Conservation (phyloP, 2,888 invertebrate species). For the Tinea trinotella region DNA sequence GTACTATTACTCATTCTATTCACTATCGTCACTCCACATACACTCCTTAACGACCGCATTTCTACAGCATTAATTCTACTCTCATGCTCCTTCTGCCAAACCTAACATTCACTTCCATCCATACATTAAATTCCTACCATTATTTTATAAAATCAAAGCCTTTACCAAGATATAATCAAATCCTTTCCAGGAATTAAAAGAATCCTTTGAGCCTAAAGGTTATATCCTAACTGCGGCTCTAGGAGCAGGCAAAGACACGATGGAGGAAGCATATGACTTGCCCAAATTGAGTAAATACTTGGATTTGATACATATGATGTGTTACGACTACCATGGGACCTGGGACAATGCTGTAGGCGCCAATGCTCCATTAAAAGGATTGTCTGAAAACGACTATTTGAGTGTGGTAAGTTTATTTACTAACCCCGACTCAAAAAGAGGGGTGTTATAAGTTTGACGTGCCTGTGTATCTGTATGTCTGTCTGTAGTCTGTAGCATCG, state of each 20-base stretch:
- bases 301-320: slow-evolving; percentile 87
- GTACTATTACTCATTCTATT: too few relatives aligned
- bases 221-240: slow-evolving; percentile 86
- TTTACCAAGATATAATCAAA: neutral
- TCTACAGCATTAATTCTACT: too few relatives aligned
- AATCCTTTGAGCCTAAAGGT: slow-evolving; percentile 77
- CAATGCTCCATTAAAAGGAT: slow-evolving; percentile 80
- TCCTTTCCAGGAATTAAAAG: slow-evolving; percentile 76
- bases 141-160: too few relatives aligned
- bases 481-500: too few relatives aligned
- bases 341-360: slow-evolving; percentile 84
- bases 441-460: too few relatives aligned
- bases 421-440: too few relatives aligned
- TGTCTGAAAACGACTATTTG: slow-evolving; percentile 62
- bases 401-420: slow-evolving; percentile 80
- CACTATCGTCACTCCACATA: too few relatives aligned
- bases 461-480: too few relatives aligned
- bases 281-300: slow-evolving; percentile 76
- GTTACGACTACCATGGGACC: slow-evolving; percentile 90
- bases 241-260: slow-evolving; percentile 82
- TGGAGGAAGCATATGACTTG: slow-evolving; percentile 85
- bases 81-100: too few relatives aligned
- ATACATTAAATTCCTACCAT: too few relatives aligned
- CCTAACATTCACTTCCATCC: too few relatives aligned
- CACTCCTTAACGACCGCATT: too few relatives aligned